These are phyloP conservation scores for Rhea americana DNA, from an alignment of 2,113 vertebrate genomes.

Conservation along the genomic window DNA sequence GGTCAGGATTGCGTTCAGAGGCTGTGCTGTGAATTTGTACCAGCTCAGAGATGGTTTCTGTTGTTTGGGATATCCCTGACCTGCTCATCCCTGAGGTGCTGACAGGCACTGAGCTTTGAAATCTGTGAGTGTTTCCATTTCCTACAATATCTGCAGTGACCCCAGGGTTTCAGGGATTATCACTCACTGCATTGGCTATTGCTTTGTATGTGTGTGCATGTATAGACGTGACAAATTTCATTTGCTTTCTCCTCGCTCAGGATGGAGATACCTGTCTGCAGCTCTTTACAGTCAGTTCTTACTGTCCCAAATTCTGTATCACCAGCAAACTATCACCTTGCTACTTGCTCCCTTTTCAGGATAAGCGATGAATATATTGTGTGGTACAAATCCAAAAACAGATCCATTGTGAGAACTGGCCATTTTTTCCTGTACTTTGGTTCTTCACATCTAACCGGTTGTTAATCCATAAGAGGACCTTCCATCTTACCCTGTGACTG, in stretches of 20 bases:
- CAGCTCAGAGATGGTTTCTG: background rate
- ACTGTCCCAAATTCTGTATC: background rate
- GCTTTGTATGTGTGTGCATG: background rate
- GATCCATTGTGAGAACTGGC: background rate
- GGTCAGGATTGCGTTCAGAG: background rate
- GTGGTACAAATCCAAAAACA: background rate
- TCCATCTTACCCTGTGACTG: background rate
- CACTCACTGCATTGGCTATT: background rate
- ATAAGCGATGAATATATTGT: background rate
- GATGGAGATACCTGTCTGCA: background rate
- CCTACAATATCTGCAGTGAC: background rate
- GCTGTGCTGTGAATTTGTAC: background rate
- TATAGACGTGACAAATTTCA: background rate
- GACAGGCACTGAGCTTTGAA: background rate
- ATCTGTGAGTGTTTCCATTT: background rate
- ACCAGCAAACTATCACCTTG: background rate
- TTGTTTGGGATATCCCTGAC: background rate
- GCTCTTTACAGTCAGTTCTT: background rate
- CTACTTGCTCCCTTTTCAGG: background rate
- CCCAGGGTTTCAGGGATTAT: background rate
- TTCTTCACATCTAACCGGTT: background rate
- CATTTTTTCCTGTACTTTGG: background rate
- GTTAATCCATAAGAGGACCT: background rate
- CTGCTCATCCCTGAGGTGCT: background rate
- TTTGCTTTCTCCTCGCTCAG: background rate